Percentiles rank a stretch among this genome's conserved stretches.
Conservation (phyloP, 2,797 vertebrate species). For the Aplochiton taeniatus region DNA sequence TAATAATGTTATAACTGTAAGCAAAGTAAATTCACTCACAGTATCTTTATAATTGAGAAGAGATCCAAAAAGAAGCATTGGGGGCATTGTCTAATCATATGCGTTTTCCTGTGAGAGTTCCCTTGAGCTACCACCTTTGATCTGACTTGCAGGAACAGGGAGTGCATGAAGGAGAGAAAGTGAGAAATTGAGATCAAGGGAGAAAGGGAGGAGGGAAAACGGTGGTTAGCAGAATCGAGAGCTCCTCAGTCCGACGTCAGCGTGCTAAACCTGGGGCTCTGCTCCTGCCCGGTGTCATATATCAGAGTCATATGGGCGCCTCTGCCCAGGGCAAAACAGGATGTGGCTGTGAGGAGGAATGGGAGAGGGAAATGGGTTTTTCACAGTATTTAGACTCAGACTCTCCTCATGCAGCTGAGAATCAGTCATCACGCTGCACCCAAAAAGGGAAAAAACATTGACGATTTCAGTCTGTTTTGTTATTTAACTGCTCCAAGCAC, state of each 20-base stretch:
- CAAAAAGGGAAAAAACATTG: constrained; percentile 5
- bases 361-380: constrained; percentile 57
- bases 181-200: constrained; percentile 15
- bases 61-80: constrained; percentile 25
- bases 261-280: constrained; percentile 54
- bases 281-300: constrained; percentile 42
- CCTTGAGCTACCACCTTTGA: constrained; percentile 54
- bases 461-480: no score
- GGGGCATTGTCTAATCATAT: constrained; percentile 41
- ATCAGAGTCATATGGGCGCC: constrained; percentile 56
- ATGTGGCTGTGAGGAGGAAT: constrained; percentile 54
- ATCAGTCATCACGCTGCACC: constrained; percentile 26
- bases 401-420: constrained; percentile 24
- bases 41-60: constrained; percentile 36
- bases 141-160: constrained; percentile 40
- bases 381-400: constrained; percentile 50
- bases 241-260: constrained; percentile 53
- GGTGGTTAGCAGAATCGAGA: constrained; percentile 32
- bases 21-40: constrained; percentile 23
- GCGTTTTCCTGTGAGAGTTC: constrained; percentile 20
- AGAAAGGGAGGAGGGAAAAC: neutral
- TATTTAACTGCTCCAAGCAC: neutral
- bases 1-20: constrained; percentile 27
- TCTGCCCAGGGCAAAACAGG: constrained; percentile 53
- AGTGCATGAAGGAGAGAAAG: constrained; percentile 20